These are phyloP conservation scores for Phthorimaea operculella DNA, from an alignment of 1,140 invertebrate species.

Conservation along the genomic window DNA sequence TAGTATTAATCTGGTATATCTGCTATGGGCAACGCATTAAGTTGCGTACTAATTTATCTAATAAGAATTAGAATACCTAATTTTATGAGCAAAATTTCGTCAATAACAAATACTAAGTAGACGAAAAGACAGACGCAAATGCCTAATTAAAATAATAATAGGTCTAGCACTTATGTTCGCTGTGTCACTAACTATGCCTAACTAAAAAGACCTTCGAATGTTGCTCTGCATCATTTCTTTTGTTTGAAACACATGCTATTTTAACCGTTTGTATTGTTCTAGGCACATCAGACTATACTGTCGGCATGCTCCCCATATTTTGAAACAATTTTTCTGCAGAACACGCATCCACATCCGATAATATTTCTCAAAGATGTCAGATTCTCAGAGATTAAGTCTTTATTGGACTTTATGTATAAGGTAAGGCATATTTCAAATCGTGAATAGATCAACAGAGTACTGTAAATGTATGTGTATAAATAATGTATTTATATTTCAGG, in stretches of 20 bases:
- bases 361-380: conserved; percentile 92
- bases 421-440: conserved; percentile 25
- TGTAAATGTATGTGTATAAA: conserved; percentile 14
- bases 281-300: conserved; percentile 92
- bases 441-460: not conserved
- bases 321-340: conserved; percentile 92
- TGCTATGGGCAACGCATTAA: too few species aligned
- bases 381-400: conserved; percentile 86
- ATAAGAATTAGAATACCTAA: too few species aligned
- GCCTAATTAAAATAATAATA: conserved; percentile 52
- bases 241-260: conserved; percentile 10
- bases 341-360: conserved; percentile 90
- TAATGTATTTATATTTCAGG: conserved; percentile 52
- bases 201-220: conserved; percentile 43
- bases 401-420: conserved; percentile 92
- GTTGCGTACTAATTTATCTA: too few species aligned
- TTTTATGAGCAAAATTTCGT: not conserved
- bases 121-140: conserved; percentile 11
- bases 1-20: too few species aligned
- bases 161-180: conserved; percentile 29
- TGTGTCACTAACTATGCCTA: conserved; percentile 14
- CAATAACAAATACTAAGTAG: not conserved
- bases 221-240: conserved; percentile 27
- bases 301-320: conserved; percentile 96
- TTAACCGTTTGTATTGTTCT: conserved; percentile 36